Evolutionary conservation across 2,888 invertebrate species (phyloP).

Genomic region (Vanessa cardui): DNA sequence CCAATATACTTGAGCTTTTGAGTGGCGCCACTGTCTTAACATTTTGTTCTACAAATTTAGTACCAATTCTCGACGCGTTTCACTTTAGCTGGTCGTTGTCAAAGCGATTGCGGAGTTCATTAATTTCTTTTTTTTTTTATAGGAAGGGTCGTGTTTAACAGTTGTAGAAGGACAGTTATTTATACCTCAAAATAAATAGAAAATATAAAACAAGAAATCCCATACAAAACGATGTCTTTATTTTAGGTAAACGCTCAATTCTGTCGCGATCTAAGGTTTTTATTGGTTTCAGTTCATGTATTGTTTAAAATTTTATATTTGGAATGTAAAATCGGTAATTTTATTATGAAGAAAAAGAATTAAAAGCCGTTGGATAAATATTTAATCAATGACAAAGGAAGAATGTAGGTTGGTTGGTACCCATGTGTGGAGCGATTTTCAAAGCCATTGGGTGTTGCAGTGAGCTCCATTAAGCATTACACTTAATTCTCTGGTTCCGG

Average conservation of each 20-base stretch:
- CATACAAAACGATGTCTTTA: not conserved
- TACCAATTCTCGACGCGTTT: conserved; percentile 43
- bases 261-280: too few species aligned
- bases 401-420: too few species aligned
- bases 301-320: too few species aligned
- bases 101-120: conserved; percentile 60
- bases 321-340: too few species aligned
- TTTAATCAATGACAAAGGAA: not conserved
- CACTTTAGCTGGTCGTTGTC: conserved; percentile 47
- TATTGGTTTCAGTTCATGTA: too few species aligned
- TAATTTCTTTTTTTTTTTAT: conserved; percentile 70
- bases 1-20: conserved; percentile 53
- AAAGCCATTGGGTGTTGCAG: conserved; percentile 30
- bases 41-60: conserved; percentile 29
- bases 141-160: conserved; percentile 45
- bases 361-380: too few species aligned
- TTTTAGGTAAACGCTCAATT: too few species aligned
- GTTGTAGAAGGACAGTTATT: conserved; percentile 8
- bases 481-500: conserved; percentile 30
- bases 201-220: not conserved
- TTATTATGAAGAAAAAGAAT: too few species aligned
- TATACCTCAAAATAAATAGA: not conserved
- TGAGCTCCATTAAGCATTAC: conserved; percentile 34
- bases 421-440: conserved; percentile 28
- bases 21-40: conserved; percentile 35